phyloP scores from a whole-genome alignment of 2,113 vertebrate genomes.

The Brachypodius melanocephalos region DNA sequence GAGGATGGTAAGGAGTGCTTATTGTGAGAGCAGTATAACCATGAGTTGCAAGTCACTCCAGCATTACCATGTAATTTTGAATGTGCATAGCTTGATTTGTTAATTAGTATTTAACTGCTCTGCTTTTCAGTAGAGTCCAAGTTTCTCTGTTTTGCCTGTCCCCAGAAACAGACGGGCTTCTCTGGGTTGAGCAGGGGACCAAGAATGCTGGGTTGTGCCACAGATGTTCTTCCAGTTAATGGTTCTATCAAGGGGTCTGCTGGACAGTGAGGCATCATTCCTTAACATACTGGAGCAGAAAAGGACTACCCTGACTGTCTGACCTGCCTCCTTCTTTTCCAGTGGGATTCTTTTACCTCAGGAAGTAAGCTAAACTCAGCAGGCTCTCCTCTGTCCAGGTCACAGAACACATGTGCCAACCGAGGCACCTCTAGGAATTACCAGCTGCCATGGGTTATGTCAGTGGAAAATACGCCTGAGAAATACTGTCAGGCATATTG shows the following conservation, averaged over 20 bases:
- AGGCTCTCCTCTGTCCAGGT: not conserved
- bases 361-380: not conserved
- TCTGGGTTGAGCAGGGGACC: not conserved
- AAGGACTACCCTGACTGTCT: not conserved
- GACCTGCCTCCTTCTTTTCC: not conserved
- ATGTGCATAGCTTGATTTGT: not conserved
- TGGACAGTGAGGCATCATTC: not conserved
- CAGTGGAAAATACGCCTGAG: not conserved
- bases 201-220: not conserved
- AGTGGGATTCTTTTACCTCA: not conserved
- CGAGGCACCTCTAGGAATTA: fast-evolving
- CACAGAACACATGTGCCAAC: not conserved
- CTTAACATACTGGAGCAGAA: not conserved
- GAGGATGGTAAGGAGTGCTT: not conserved
- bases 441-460: not conserved
- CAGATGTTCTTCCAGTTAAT: not conserved
- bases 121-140: not conserved
- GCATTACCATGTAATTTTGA: not conserved
- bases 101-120: not conserved
- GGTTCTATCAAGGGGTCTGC: not conserved
- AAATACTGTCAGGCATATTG: not conserved
- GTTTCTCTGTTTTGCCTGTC: not conserved
- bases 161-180: not conserved
- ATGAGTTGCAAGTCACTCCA: not conserved
- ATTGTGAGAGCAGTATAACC: not conserved